Evolutionary conservation across 2,888 invertebrate genomes (phyloP), one percentile per base, ranked within the genome.

Genomic region (Eucriotettix oculatus): DNA sequence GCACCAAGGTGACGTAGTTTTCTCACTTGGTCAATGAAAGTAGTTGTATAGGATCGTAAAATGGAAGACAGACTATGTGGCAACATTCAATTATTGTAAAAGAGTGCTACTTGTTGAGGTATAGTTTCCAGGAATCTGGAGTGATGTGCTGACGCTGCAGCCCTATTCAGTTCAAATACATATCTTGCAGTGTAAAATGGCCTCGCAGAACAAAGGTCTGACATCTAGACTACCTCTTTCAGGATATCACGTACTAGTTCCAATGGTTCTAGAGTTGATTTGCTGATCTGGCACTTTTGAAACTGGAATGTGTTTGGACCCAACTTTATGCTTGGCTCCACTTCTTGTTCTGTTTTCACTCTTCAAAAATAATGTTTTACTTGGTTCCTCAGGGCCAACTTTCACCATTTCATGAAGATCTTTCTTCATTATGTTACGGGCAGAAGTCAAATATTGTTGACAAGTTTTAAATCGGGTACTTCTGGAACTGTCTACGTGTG

Each of bases 81-180:
- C 12, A 96, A 95, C 83, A 89, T 84, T 71, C 93, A 93, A 73
- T 96, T 95, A 76, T 96, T 96, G 75, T 94, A 85, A 69, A 89
- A 89, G 41, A 93, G 71, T 10, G 89, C 92, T 85, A 87, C 83
- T 75, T 91, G 89, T 69, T 94, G 92, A 3, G 95, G 94, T 68
- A 94, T 86, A 1, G 84, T 87, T 69, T 86, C 82, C 61, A 95
- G 76, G 66, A 85, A 81, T 68, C 86, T 84, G 69, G 84, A 84
- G 73, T 94, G 93, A 68, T 86, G 81, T 65, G 84, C 83, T 1
- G 90, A 87, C 40, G 91, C 86, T 57, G 90, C 81, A 54, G 81
- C 82, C 61, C 83, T 80, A 71, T 91, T 95, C 66, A 86, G 75
- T 68, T 86, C 85, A 66, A 92, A 82, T 63, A 93, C 82, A 65